Percentiles rank a stretch among this genome's conserved stretches.
phyloP scores from a whole-genome alignment of 2,797 vertebrate species.

The Leptatherina wallacei region DNA sequence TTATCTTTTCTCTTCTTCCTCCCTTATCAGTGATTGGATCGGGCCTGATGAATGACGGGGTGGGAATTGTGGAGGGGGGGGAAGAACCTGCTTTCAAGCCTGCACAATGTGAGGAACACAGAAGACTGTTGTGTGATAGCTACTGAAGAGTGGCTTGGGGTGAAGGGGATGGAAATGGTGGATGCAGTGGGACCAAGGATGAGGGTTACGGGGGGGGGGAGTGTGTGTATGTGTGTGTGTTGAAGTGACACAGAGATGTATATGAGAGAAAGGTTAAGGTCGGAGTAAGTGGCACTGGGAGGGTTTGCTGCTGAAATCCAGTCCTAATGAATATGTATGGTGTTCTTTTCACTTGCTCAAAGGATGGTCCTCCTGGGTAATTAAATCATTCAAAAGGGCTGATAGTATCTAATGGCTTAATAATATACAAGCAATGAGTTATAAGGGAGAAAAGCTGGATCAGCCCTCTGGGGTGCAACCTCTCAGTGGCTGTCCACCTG shows the following conservation, averaged over 20 bases:
- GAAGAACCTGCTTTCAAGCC: constrained; percentile 61
- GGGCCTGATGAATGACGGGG: constrained; percentile 73
- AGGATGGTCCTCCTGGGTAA: constrained; percentile 74
- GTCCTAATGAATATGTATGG: constrained; percentile 77
- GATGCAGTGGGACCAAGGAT: constrained; percentile 27
- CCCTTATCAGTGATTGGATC: constrained; percentile 83
- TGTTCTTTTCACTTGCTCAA: constrained; percentile 64
- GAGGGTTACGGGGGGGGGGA: neutral
- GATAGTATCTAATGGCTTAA: constrained; percentile 84
- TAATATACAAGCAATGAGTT: constrained; percentile 77
- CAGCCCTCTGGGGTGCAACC: constrained; percentile 28
- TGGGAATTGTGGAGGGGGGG: constrained; percentile 37
- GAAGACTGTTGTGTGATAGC: constrained; percentile 77
- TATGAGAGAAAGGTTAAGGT: constrained; percentile 26
- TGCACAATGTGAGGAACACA: constrained; percentile 74
- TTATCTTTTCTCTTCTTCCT: constrained; percentile 78
- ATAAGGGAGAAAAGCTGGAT: constrained; percentile 36
- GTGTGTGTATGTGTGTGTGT: neutral
- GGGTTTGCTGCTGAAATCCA: constrained; percentile 47
- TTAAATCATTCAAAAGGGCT: constrained; percentile 74
- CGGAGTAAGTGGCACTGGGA: constrained; percentile 23
- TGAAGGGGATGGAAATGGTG: constrained; percentile 21
- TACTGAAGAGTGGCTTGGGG: constrained; percentile 55
- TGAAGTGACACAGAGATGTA: constrained; percentile 37
- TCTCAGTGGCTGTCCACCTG: constrained; percentile 50